A percentile compares a stretch with the other conserved stretches of the same genome.
These are phyloP conservation scores for Cerastoderma edule DNA, from an alignment of 2,888 invertebrate species.

Conservation along the genomic window DNA sequence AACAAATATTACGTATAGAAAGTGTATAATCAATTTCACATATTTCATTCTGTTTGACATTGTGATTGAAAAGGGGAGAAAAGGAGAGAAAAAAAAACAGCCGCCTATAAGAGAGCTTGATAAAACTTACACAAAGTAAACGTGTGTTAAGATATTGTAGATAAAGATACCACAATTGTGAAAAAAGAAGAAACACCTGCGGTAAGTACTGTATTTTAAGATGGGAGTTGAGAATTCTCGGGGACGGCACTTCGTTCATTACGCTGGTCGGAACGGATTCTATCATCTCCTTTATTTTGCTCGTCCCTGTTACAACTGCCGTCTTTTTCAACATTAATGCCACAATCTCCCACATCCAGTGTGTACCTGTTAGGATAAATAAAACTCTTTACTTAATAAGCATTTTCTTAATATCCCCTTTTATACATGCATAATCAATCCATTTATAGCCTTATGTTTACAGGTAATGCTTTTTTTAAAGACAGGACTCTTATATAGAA, in stretches of 20 bases:
- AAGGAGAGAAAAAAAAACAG: too few relatives aligned
- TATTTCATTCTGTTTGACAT: too few relatives aligned
- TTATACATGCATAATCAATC: background rate
- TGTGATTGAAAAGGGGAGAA: too few relatives aligned
- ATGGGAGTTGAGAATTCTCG: slow-evolving; percentile 27
- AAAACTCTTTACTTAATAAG: background rate
- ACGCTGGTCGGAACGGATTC: background rate
- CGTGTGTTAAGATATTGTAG: too few relatives aligned
- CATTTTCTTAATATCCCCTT: background rate
- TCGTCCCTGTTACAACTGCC: background rate
- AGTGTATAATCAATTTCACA: too few relatives aligned
- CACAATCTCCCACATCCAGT: slow-evolving; percentile 33
- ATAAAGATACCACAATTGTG: too few relatives aligned
- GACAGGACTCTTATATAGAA: background rate
- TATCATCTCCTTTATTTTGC: slow-evolving; percentile 21
- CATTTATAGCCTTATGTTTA: background rate
- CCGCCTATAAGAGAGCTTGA: too few relatives aligned
- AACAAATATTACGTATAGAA: too few relatives aligned
- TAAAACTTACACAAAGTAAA: too few relatives aligned
- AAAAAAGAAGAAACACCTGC: background rate
- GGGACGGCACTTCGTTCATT: slow-evolving; percentile 8
- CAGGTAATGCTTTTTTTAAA: background rate
- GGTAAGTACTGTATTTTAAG: background rate
- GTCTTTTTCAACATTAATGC: slow-evolving; percentile 1
- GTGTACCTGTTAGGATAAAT: slow-evolving; percentile 22